phyloP scores from a whole-genome alignment of 2,888 invertebrate genomes.

The Bellardia pandia region DNA sequence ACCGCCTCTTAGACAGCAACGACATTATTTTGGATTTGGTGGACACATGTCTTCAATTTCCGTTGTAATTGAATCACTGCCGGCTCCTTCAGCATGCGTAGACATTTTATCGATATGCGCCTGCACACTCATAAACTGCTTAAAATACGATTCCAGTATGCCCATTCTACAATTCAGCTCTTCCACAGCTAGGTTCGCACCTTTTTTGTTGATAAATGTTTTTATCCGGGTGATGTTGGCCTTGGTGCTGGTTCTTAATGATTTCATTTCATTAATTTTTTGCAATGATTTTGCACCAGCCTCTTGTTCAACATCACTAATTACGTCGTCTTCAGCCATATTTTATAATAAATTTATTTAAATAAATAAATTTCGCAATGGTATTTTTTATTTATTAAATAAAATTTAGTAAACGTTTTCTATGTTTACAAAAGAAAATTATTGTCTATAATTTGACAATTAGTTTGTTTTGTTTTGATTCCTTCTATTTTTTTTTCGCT shows the following conservation, averaged over 20 bases:
- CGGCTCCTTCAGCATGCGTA: not conserved
- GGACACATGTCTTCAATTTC: constrained; percentile 42
- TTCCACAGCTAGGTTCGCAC: constrained; percentile 23
- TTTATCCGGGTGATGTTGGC: constrained; percentile 65
- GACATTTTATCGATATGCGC: constrained; percentile 54
- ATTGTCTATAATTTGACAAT: too few species aligned
- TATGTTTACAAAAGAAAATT: too few species aligned
- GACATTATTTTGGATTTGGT: constrained; percentile 62
- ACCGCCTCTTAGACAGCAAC: constrained; percentile 18
- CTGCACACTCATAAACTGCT: constrained; percentile 64
- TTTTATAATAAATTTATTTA: not conserved
- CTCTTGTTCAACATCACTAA: not conserved
- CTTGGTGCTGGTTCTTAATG: constrained; percentile 43
- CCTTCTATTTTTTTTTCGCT: too few species aligned
- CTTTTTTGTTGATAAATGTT: constrained; percentile 60
- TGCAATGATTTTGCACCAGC: not conserved
- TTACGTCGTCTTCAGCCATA: not conserved
- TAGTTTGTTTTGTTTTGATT: too few species aligned
- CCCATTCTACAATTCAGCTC: constrained; percentile 70
- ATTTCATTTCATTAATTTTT: constrained; percentile 27
- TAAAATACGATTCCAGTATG: constrained; percentile 71
- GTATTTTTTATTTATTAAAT: too few species aligned
- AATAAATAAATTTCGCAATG: too few species aligned
- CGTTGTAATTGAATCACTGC: not conserved
- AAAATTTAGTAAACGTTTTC: too few species aligned